Evolutionary conservation across 2,797 vertebrate species (phyloP).

Genomic region (Danionella dracula): DNA sequence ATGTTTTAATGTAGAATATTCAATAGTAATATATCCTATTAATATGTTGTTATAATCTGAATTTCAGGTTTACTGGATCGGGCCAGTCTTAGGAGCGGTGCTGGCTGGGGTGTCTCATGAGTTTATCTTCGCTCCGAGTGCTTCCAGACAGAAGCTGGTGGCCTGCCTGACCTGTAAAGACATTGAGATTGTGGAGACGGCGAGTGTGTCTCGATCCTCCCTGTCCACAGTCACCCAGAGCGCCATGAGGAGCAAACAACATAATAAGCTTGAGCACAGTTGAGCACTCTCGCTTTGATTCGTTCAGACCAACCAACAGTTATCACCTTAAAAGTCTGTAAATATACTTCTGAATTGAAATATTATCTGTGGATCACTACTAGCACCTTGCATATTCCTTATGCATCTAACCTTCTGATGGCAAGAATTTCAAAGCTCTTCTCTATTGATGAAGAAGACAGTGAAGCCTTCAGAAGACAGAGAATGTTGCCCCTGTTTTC

Average conservation of each 20-base stretch:
- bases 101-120: constrained; percentile 75
- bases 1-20: too few species aligned
- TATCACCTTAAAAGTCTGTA: too few species aligned
- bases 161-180: constrained; percentile 76
- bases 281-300: constrained; percentile 41
- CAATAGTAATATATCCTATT: too few species aligned
- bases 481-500: too few species aligned
- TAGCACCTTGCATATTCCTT: too few species aligned
- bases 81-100: constrained; percentile 68
- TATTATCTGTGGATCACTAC: too few species aligned
- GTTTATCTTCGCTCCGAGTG: constrained; percentile 71
- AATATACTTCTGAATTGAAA: too few species aligned
- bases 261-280: constrained; percentile 67
- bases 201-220: constrained; percentile 71
- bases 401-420: too few species aligned
- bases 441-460: too few species aligned
- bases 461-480: too few species aligned
- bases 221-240: constrained; percentile 73
- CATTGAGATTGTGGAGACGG: constrained; percentile 76
- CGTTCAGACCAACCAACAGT: too few species aligned
- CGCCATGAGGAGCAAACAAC: constrained; percentile 65
- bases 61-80: constrained; percentile 78
- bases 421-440: too few species aligned
- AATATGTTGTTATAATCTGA: background rate
- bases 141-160: constrained; percentile 75